Evolutionary conservation across 2,113 vertebrate species (phyloP).

Genomic region (Pelmatolapia mariae): DNA sequence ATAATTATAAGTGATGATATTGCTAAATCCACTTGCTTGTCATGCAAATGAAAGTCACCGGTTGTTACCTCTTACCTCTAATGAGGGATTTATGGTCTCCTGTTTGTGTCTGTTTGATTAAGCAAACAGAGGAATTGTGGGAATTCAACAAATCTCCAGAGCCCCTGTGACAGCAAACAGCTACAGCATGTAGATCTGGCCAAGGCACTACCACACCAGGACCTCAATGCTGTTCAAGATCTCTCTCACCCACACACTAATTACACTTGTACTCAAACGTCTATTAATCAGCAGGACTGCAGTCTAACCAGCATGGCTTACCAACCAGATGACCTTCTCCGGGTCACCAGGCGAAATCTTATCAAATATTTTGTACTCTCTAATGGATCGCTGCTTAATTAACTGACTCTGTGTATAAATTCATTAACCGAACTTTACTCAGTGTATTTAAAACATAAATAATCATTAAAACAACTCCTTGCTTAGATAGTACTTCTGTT

Average conservation of each 20-base stretch:
- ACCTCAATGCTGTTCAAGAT: background rate
- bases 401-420: background rate
- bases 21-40: background rate
- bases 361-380: background rate
- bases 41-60: background rate
- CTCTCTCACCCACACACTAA: background rate
- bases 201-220: background rate
- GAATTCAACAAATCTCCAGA: background rate
- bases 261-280: background rate
- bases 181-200: background rate
- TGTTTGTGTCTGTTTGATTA: background rate
- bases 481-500: background rate
- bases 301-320: background rate
- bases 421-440: fast-evolving
- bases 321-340: background rate
- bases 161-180: background rate
- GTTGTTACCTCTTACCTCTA: background rate
- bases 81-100: background rate
- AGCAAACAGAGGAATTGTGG: background rate
- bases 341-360: fast-evolving
- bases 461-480: background rate
- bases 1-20: fast-evolving
- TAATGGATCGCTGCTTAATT: background rate
- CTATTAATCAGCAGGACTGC: background rate
- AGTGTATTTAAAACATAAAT: background rate